phyloP scores from a whole-genome alignment of 2,888 invertebrate genomes.

The Aromia moschata region DNA sequence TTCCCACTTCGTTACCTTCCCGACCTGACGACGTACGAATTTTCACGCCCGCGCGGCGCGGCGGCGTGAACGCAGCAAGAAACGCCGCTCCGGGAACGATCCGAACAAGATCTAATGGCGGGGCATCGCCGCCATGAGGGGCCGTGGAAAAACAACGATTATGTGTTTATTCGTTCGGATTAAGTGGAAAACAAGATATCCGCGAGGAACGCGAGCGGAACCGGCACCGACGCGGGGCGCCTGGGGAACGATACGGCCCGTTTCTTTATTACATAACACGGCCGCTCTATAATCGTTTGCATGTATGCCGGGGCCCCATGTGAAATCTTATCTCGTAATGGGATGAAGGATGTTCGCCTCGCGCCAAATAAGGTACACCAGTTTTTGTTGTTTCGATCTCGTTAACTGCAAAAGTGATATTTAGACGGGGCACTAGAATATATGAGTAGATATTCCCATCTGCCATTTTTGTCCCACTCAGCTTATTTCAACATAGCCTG shows the following conservation, averaged over 20 bases:
- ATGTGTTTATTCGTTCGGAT: constrained; percentile 24
- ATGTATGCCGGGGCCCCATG: constrained; percentile 22
- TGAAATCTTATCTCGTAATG: constrained; percentile 26
- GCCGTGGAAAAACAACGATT: constrained; percentile 18
- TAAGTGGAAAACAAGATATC: constrained; percentile 28
- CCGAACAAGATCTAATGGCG: constrained; percentile 5
- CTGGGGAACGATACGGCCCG: constrained; percentile 24
- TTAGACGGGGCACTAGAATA: too few relatives aligned
- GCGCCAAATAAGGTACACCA: constrained; percentile 12
- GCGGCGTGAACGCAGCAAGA: neutral
- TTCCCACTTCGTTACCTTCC: neutral
- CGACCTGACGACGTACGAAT: neutral
- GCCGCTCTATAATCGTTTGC: constrained; percentile 25
- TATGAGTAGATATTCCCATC: too few relatives aligned
- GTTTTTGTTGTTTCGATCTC: too few relatives aligned
- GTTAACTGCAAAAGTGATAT: too few relatives aligned
- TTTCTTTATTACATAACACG: constrained; percentile 23
- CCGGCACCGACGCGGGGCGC: constrained; percentile 2
- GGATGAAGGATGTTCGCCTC: constrained; percentile 20
- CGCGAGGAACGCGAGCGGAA: constrained; percentile 4
- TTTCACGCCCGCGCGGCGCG: neutral
- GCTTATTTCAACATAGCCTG: too few relatives aligned
- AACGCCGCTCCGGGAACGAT: neutral
- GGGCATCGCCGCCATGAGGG: constrained; percentile 8
- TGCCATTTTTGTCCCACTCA: too few relatives aligned